Base-by-base conservation (phyloP, 2,888 invertebrate species). In the Heliconius ethilla region DNA sequence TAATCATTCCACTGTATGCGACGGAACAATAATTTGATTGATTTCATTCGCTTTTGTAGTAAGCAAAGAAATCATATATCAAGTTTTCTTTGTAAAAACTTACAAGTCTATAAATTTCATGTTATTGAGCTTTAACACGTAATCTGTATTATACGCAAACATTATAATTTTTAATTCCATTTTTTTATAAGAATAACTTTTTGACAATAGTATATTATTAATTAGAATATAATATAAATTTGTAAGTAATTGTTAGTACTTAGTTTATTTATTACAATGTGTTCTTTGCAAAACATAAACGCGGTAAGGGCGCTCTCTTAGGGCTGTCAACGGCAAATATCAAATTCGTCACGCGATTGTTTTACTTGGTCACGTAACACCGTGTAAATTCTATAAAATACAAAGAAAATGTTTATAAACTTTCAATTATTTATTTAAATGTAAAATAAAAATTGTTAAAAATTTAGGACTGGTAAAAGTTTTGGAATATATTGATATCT, bases 291-390 rank as follows among this genome's bases (percentile, higher is more conserved):
- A 77, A 79, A 78, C 75, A 77, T 77, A 25, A 72, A 55, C 65
- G 55, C 37, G 62, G 70, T 76, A 77, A 72, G 77, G 66, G 72
- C 80, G 29, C 27, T 33, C 72, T 83, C 81, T 75, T 75, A 80
- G 80, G 76, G 76, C 79, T 83, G 84, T 85, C 86, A 82, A 81
- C 82, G 76, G 73, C 67, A 81, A 79, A 83, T 85, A 86, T 86
- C 81, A 83, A 83, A 86, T 86, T 85, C 79, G 81, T 84, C 89
- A 89, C 89, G 89, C 89, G 85, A 88, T 81, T 82, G 83, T 83
- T 78, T 79, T 80, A 81, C 78, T 83, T 81, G 83, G 86, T 86
- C 88, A 86, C 86, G 86, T 82, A 84, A 83, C 75, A 40, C 80
- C 73, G 33, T 75, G 76, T 78, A 78, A 78, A 78, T 82, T 82